Conservation (phyloP, 2,797 vertebrate genomes). For the Cossypha dichroa region DNA sequence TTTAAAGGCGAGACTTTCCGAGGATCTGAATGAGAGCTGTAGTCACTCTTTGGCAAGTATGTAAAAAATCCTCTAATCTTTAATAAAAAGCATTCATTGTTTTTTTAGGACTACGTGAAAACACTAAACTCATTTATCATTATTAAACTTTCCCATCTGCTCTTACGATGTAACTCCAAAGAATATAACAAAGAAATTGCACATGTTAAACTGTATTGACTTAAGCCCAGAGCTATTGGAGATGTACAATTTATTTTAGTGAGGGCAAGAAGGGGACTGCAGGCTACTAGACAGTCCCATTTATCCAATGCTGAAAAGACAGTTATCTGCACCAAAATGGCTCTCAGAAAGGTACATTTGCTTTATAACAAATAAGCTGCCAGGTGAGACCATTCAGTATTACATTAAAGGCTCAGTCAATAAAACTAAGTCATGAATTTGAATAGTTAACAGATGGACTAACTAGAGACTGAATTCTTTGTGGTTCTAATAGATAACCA, state of each 20-base stretch:
- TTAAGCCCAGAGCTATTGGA: conserved; percentile 55
- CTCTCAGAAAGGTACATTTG: conserved; percentile 53
- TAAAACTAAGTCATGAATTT: conserved; percentile 62
- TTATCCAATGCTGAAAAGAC: conserved; percentile 52
- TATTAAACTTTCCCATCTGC: conserved; percentile 59
- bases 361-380: conserved; percentile 55
- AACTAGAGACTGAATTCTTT: conserved; percentile 63
- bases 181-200: conserved; percentile 48
- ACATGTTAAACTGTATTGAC: conserved; percentile 61
- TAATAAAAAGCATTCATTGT: conserved; percentile 36
- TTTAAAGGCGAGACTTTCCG: conserved; percentile 45
- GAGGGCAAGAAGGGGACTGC: conserved; percentile 51
- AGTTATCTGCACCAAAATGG: conserved; percentile 60
- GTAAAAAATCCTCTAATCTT: conserved; percentile 43
- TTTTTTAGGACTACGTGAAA: conserved; percentile 23
- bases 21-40: conserved; percentile 13
- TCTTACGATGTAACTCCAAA: not conserved
- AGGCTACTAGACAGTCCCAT: conserved; percentile 49
- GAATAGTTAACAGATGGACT: conserved; percentile 71
- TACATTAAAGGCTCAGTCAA: conserved; percentile 43
- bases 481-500: conserved; percentile 62
- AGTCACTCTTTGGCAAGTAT: conserved; percentile 11
- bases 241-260: conserved; percentile 51
- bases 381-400: conserved; percentile 62
- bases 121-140: conserved; percentile 51